These are phyloP conservation scores for Engystomops pustulosus DNA, from an alignment of 2,113 vertebrate species.

Conservation along the genomic window DNA sequence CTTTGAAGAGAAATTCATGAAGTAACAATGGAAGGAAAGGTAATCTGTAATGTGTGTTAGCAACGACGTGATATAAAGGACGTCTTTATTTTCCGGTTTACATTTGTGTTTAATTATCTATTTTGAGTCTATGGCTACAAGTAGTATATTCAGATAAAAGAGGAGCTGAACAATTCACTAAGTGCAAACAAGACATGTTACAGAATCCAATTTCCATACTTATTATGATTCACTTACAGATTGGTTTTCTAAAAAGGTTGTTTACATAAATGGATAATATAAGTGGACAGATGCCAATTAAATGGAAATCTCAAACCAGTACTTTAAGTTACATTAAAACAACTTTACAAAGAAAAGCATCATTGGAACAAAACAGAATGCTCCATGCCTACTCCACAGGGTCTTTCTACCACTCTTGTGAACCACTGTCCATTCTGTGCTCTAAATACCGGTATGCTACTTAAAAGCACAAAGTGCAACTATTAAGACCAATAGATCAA, in stretches of 20 bases:
- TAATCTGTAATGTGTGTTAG: slow-evolving; percentile 22
- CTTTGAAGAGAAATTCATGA: slow-evolving; percentile 36
- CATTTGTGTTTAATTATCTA: slow-evolving; percentile 10
- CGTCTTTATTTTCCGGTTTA: slow-evolving; percentile 33
- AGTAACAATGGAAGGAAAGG: slow-evolving; percentile 40
- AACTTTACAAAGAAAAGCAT: neutral
- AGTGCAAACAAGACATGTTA: neutral
- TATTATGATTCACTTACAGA: neutral
- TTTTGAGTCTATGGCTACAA: neutral
- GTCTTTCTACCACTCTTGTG: neutral
- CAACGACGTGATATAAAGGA: slow-evolving; percentile 16
- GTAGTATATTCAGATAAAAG: neutral
- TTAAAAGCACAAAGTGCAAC: no score
- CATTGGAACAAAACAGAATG: neutral
- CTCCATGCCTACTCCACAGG: neutral
- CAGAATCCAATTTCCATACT: slow-evolving; percentile 8
- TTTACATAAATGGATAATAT: slow-evolving; percentile 10
- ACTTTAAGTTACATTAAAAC: neutral
- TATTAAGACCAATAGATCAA: no score
- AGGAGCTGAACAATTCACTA: neutral
- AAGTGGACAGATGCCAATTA: neutral
- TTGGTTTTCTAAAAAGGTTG: neutral
- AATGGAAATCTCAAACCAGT: neutral
- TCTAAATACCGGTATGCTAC: no score
- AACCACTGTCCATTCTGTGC: neutral